phyloP scores from a whole-genome alignment of 2,797 vertebrate species.

The Sebastes steindachneri region DNA sequence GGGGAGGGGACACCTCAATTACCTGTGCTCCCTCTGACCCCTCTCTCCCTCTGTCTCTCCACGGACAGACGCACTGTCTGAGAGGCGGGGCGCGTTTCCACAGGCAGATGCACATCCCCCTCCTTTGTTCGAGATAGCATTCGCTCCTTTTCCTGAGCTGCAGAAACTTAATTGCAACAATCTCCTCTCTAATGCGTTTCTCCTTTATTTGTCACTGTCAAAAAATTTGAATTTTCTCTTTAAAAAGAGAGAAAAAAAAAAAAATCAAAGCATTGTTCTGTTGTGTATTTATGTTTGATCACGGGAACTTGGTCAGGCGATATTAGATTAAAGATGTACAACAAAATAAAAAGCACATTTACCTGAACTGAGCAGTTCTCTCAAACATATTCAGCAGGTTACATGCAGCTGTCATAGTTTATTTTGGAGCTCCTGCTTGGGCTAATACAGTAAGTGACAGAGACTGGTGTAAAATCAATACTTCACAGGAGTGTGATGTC shows the following conservation, averaged over 20 bases:
- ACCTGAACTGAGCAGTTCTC: constrained; percentile 56
- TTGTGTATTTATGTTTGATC: constrained; percentile 59
- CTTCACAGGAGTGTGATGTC: constrained; percentile 85
- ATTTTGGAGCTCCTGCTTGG: constrained; percentile 73
- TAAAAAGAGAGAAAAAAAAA: not conserved
- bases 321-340: constrained; percentile 62
- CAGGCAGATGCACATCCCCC: constrained; percentile 76
- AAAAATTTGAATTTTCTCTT: constrained; percentile 32
- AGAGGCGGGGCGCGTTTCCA: constrained; percentile 73
- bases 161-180: constrained; percentile 70
- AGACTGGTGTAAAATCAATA: constrained; percentile 83
- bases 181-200: constrained; percentile 38
- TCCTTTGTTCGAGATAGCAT: constrained; percentile 72
- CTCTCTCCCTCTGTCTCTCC: constrained; percentile 78
- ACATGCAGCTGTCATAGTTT: constrained; percentile 75
- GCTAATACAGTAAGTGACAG: constrained; percentile 81
- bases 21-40: constrained; percentile 85
- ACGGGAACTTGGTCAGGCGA: constrained; percentile 29
- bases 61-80: constrained; percentile 72
- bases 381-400: constrained; percentile 71
- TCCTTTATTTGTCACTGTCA: constrained; percentile 56
- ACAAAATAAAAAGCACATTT: constrained; percentile 57
- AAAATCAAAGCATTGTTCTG: constrained; percentile 31
- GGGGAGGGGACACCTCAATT: constrained; percentile 87
- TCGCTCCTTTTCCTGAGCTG: constrained; percentile 45